These are phyloP conservation scores for Pecten maximus DNA, from an alignment of 2,888 invertebrate genomes.

Conservation along the genomic window DNA sequence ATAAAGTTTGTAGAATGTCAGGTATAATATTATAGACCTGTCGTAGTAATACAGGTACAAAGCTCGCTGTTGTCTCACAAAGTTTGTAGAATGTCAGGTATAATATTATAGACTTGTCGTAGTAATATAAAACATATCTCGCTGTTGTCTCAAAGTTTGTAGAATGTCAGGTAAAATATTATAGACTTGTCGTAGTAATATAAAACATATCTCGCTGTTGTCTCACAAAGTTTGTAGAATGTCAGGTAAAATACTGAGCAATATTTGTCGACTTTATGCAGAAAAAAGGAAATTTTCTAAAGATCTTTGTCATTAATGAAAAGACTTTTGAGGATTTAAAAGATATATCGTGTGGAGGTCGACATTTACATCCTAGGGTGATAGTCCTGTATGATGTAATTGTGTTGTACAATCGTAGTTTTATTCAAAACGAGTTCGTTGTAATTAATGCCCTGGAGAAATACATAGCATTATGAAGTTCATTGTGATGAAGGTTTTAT, in stretches of 20 bases:
- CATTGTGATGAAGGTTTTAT: background rate
- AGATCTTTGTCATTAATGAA: background rate
- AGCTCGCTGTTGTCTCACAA: no score
- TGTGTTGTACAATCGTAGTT: background rate
- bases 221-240: no score
- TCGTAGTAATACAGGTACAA: no score
- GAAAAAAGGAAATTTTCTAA: background rate
- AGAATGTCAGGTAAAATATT: no score
- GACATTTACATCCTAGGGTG: background rate
- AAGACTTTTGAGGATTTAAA: background rate
- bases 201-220: no score
- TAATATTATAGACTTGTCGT: background rate
- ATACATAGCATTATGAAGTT: background rate
- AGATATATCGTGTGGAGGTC: background rate
- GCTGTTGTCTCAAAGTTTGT: background rate
- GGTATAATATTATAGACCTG: no score
- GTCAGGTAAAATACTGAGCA: background rate
- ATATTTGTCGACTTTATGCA: background rate
- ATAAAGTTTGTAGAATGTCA: no score
- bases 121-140: background rate
- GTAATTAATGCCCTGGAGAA: background rate
- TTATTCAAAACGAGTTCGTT: background rate
- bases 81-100: no score
- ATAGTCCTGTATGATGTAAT: background rate
- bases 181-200: no score